These are phyloP conservation scores for Chrysemys picta DNA, from an alignment of 2,113 vertebrate species.

Conservation along the genomic window DNA sequence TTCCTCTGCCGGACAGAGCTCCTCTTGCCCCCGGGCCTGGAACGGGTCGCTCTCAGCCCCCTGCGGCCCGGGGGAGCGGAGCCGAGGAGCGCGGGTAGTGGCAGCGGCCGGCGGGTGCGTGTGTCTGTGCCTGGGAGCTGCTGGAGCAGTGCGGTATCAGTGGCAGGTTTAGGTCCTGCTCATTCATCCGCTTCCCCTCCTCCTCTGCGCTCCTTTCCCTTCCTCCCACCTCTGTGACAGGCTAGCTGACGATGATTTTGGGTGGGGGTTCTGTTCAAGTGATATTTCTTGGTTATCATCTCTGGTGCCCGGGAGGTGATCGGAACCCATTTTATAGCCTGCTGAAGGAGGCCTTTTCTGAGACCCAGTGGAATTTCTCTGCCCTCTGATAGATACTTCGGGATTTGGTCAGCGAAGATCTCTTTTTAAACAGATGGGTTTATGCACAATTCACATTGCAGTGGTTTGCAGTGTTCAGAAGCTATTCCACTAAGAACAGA, in stretches of 20 bases:
- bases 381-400: rapidly evolving
- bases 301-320: slow-evolving; percentile 5
- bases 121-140: not conserved
- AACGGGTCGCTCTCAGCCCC: no score
- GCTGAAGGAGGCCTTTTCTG: not conserved
- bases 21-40: rapidly evolving
- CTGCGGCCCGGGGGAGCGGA: not conserved
- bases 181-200: not conserved
- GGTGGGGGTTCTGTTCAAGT: not conserved
- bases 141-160: not conserved
- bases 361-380: rapidly evolving
- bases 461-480: not conserved
- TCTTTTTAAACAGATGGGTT: rapidly evolving
- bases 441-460: not conserved
- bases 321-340: not conserved
- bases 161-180: not conserved
- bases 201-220: not conserved
- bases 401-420: rapidly evolving
- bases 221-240: not conserved
- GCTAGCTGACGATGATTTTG: no score
- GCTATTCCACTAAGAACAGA: not conserved
- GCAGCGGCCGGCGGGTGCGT: not conserved
- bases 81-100: no score
- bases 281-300: not conserved
- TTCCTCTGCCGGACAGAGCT: rapidly evolving